These are phyloP conservation scores for Arctia plantaginis DNA, from an alignment of 2,888 invertebrate species.

Conservation along the genomic window DNA sequence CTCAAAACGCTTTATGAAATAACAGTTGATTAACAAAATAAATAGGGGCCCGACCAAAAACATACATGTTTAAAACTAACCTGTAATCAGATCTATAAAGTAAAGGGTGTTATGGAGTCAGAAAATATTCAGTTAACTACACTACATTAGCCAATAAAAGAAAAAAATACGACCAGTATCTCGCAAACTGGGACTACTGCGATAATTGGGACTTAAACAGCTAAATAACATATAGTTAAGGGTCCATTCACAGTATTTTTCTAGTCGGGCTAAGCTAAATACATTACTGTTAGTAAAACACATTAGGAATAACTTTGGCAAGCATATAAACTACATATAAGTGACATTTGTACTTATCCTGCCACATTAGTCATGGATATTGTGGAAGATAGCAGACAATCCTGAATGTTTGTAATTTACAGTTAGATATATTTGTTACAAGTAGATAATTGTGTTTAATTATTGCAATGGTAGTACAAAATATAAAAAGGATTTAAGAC, in stretches of 20 bases:
- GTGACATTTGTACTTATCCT: slow-evolving; percentile 67
- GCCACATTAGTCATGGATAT: slow-evolving; percentile 66
- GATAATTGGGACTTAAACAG: neutral
- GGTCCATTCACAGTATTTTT: slow-evolving; percentile 27
- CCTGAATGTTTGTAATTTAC: slow-evolving; percentile 1
- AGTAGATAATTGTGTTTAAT: neutral
- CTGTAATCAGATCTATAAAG: neutral
- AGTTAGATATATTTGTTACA: neutral
- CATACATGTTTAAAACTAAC: slow-evolving; percentile 22
- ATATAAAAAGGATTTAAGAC: neutral
- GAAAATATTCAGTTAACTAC: neutral
- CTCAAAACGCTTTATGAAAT: slow-evolving; percentile 28
- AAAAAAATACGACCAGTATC: too few species aligned
- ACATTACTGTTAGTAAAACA: slow-evolving; percentile 54
- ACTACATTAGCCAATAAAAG: too few species aligned
- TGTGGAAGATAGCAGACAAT: slow-evolving; percentile 26
- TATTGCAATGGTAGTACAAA: neutral
- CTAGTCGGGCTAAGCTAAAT: slow-evolving; percentile 45
- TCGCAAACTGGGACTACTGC: neutral
- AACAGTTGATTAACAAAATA: slow-evolving; percentile 35
- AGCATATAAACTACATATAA: slow-evolving; percentile 62
- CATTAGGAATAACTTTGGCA: slow-evolving; percentile 73
- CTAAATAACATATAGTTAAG: neutral
- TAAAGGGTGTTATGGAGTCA: neutral
- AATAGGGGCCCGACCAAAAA: slow-evolving; percentile 45